Conservation (phyloP, 2,888 invertebrate genomes). For the Coronaproctus castanopsis region DNA sequence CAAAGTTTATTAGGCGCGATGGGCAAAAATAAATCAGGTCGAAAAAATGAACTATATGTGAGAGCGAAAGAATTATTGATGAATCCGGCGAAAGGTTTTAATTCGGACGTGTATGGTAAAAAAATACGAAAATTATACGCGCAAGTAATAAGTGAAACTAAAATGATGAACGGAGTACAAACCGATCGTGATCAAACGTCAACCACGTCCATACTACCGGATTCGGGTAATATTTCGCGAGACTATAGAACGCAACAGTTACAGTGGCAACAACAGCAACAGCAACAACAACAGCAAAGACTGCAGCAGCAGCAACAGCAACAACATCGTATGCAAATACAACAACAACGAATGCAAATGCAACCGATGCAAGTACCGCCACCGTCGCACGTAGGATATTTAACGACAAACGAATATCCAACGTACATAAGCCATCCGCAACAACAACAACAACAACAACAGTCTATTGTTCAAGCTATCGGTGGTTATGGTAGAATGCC, state of each 20-base stretch:
- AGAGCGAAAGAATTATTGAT: conserved; percentile 50
- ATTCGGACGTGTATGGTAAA: conserved; percentile 32
- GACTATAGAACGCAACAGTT: background rate
- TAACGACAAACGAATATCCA: no score
- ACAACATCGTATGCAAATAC: background rate
- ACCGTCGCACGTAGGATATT: no score
- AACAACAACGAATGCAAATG: background rate
- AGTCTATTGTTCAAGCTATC: no score
- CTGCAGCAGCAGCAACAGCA: background rate
- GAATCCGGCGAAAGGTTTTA: conserved; percentile 38
- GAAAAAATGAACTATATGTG: conserved; percentile 56
- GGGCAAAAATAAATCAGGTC: conserved; percentile 55
- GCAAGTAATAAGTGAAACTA: no score
- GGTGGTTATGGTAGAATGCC: no score
- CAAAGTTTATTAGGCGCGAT: conserved; percentile 62
- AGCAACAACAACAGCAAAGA: background rate
- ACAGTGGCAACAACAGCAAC: background rate
- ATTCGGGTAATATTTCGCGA: background rate
- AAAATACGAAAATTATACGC: conserved; percentile 6
- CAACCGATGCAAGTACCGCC: no score
- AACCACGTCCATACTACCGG: no score
- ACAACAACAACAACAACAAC: no score
- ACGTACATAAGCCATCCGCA: no score
- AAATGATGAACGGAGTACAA: no score
- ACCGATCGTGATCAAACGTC: no score